Conservation (phyloP, 2,113 vertebrate species). For the Misgurnus mizolepis region DNA sequence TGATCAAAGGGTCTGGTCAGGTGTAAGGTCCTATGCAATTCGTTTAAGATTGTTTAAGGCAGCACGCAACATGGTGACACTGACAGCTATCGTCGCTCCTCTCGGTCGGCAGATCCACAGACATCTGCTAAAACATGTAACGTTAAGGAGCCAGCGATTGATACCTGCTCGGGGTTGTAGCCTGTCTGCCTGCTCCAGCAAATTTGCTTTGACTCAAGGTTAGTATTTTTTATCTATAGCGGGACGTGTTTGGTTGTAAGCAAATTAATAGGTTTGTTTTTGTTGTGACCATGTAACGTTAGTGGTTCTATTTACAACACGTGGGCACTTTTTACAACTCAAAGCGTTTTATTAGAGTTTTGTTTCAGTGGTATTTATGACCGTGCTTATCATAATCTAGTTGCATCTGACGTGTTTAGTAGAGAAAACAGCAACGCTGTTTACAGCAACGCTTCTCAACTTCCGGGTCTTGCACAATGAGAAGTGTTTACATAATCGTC, state of each 20-base stretch:
- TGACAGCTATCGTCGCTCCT: conserved; percentile 62
- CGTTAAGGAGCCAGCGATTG: conserved; percentile 52
- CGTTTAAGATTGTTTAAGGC: not conserved
- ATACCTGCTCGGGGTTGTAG: conserved; percentile 74
- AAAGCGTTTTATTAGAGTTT: not conserved
- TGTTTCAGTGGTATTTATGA: not conserved
- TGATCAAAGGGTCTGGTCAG: not conserved
- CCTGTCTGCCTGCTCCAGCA: conserved; percentile 83
- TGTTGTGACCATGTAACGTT: too few relatives aligned
- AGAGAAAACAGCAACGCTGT: too few relatives aligned
- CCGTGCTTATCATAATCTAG: not conserved
- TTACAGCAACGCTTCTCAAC: not conserved
- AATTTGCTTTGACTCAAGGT: conserved; percentile 79
- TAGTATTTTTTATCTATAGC: conserved; percentile 59
- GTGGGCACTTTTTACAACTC: not conserved
- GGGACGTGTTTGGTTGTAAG: not conserved
- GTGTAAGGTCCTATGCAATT: not conserved
- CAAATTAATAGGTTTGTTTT: not conserved
- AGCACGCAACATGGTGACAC: conserved; percentile 61
- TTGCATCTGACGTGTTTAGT: not conserved
- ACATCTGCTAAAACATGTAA: conserved; percentile 53
- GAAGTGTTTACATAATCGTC: not conserved
- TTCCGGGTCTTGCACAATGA: conserved; percentile 8
- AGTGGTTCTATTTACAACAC: not conserved
- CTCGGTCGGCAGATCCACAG: conserved; percentile 61